Evolutionary conservation across 2,113 vertebrate species (phyloP).

Genomic region (Entelurus aequoreus): DNA sequence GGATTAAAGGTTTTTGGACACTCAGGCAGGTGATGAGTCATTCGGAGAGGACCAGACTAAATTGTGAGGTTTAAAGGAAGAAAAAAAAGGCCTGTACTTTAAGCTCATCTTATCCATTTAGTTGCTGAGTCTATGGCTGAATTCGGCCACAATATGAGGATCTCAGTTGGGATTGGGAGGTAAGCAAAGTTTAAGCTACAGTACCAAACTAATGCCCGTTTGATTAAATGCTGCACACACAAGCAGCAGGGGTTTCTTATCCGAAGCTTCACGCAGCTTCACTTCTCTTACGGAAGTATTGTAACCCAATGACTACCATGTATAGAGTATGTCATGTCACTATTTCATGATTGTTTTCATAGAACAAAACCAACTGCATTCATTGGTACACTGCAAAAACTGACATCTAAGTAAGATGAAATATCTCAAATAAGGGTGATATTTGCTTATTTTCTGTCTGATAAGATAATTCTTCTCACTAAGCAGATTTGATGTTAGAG

Average conservation of each 20-base stretch:
- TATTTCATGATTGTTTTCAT: too few relatives aligned
- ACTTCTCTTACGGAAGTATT: slow-evolving; percentile 17
- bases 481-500: too few relatives aligned
- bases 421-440: too few relatives aligned
- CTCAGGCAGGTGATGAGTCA: slow-evolving; percentile 45
- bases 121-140: slow-evolving; percentile 66
- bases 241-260: slow-evolving; percentile 65
- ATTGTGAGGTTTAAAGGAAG: slow-evolving; percentile 60
- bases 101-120: slow-evolving; percentile 67
- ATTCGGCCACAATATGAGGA: slow-evolving; percentile 59
- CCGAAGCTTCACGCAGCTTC: slow-evolving; percentile 33
- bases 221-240: slow-evolving; percentile 66
- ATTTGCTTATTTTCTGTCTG: too few relatives aligned
- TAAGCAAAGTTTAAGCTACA: slow-evolving; percentile 65
- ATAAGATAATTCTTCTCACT: too few relatives aligned
- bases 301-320: too few relatives aligned
- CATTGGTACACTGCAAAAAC: too few relatives aligned
- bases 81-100: slow-evolving; percentile 17
- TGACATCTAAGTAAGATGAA: too few relatives aligned
- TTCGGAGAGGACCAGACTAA: slow-evolving; percentile 29
- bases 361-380: too few relatives aligned
- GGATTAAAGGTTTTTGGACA: slow-evolving; percentile 2
- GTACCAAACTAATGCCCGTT: slow-evolving; percentile 66
- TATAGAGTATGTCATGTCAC: too few relatives aligned
- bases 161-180: slow-evolving; percentile 55